Conservation (phyloP, 1,140 invertebrate species). For the Cydia strobilella region DNA sequence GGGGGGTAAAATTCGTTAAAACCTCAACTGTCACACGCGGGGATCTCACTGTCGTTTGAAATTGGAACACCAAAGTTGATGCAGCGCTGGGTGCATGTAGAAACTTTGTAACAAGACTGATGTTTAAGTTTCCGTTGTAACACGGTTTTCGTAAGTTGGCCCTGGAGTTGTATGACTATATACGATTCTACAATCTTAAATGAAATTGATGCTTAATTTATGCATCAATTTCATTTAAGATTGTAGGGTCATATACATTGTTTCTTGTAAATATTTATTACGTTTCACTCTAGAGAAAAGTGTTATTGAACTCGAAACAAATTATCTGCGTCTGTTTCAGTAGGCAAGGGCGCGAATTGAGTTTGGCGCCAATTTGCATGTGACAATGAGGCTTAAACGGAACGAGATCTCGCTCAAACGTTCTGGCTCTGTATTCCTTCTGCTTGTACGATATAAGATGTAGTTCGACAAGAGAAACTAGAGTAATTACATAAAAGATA, state of each 20-base stretch:
- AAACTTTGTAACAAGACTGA: constrained; percentile 1
- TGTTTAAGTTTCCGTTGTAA: not conserved
- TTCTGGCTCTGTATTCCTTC: not conserved
- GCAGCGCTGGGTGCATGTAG: not conserved
- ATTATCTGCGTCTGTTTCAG: not conserved
- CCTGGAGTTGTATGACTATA: not conserved
- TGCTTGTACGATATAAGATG: not conserved
- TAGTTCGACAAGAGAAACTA: not conserved
- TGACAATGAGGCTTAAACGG: constrained; percentile 18
- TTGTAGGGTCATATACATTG: too few species aligned
- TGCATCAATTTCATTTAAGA: too few species aligned
- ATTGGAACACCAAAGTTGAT: not conserved
- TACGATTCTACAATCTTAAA: too few species aligned
- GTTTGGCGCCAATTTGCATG: constrained; percentile 20
- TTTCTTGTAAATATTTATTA: not conserved
- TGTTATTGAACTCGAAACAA: constrained; percentile 5
- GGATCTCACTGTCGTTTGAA: constrained; percentile 1
- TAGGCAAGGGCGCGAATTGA: not conserved
- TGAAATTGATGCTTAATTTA: too few species aligned
- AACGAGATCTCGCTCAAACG: constrained; percentile 9
- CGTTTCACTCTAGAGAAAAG: not conserved
- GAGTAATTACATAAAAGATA: not conserved
- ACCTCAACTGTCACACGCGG: not conserved
- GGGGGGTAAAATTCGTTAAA: constrained; percentile 5
- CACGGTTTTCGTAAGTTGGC: not conserved